A percentile compares a stretch with the other conserved stretches of the same genome.
Conservation (phyloP, 1,140 invertebrate species). For the Mylabris phalerata region DNA sequence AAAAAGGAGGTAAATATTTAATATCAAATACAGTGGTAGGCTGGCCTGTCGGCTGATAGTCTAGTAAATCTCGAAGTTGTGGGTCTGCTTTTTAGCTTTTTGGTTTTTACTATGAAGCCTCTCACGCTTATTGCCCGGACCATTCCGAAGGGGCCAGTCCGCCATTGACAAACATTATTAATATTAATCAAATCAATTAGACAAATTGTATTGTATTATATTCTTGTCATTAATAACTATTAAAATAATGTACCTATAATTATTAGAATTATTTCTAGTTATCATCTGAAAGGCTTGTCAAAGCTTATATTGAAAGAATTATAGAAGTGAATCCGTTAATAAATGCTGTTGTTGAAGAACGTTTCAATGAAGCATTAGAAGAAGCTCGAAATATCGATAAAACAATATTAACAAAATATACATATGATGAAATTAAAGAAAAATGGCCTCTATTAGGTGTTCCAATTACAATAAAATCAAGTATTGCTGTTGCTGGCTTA, state of each 20-base stretch:
- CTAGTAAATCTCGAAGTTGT: too few species aligned
- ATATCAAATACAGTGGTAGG: background rate
- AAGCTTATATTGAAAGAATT: constrained; percentile 60
- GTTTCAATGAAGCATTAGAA: constrained; percentile 57
- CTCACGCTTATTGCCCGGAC: too few species aligned
- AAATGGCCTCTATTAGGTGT: constrained; percentile 66
- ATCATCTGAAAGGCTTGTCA: constrained; percentile 55
- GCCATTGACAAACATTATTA: too few species aligned
- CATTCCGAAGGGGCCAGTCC: too few species aligned
- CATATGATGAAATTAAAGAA: constrained; percentile 41
- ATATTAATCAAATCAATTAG: too few species aligned
- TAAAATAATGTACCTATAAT: too few species aligned
- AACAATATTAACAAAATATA: constrained; percentile 41
- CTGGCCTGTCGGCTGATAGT: too few species aligned
- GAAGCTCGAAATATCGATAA: constrained; percentile 53
- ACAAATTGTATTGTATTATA: too few species aligned
- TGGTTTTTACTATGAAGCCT: too few species aligned
- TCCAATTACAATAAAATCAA: constrained; percentile 71
- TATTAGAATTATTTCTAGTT: constrained; percentile 40
- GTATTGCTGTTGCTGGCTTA: constrained; percentile 43
- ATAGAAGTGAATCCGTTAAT: constrained; percentile 62
- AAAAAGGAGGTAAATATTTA: constrained; percentile 22
- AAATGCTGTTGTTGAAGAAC: constrained; percentile 68
- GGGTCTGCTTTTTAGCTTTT: too few species aligned
- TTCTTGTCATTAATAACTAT: too few species aligned